Conservation (phyloP, 2,888 invertebrate species). For the Clivina fossor region DNA sequence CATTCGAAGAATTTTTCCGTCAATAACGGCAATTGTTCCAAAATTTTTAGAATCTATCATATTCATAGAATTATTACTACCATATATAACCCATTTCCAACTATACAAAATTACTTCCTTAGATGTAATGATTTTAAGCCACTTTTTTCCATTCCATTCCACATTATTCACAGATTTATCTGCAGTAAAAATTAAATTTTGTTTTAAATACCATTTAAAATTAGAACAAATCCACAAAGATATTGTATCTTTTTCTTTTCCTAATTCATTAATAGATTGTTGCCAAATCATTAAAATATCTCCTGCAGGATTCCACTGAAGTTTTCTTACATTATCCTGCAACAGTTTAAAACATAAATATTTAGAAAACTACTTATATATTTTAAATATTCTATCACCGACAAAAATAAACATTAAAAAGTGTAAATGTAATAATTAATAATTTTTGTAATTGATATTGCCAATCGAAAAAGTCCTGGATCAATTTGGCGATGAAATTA, state of each 20-base stretch:
- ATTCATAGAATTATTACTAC: not conserved
- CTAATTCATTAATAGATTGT: not conserved
- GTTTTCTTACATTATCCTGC: constrained; percentile 11
- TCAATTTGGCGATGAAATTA: too few relatives aligned
- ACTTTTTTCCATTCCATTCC: constrained; percentile 13
- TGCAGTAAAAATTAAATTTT: constrained; percentile 21
- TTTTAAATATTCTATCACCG: not conserved
- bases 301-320: constrained; percentile 21
- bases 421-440: too few relatives aligned
- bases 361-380: too few relatives aligned
- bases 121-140: constrained; percentile 18
- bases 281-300: constrained; percentile 29
- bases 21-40: constrained; percentile 17
- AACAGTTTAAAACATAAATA: too few relatives aligned
- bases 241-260: not conserved
- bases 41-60: not conserved
- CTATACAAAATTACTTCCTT: constrained; percentile 11
- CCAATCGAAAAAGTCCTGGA: too few relatives aligned
- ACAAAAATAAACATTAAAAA: not conserved
- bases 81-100: constrained; percentile 7
- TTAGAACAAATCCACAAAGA: constrained; percentile 18
- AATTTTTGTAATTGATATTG: too few relatives aligned
- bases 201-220: constrained; percentile 24
- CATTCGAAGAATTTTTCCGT: constrained; percentile 10
- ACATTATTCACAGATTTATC: constrained; percentile 8